phyloP scores from a whole-genome alignment of 2,797 vertebrate species.

The Smutsia gigantea region DNA sequence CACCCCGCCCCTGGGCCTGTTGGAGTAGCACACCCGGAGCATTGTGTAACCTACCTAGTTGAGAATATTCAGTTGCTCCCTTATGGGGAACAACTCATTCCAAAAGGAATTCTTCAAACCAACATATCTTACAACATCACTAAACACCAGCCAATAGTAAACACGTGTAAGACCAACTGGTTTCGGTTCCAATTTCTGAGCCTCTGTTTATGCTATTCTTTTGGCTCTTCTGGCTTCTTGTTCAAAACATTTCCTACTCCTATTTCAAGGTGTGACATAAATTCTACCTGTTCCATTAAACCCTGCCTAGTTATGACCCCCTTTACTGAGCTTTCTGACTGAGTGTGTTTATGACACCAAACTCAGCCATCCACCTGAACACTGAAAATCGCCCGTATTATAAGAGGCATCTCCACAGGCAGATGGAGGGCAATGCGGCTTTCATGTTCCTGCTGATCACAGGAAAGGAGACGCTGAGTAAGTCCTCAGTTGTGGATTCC shows the following conservation, averaged over 20 bases:
- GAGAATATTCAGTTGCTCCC: neutral
- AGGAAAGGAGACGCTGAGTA: neutral
- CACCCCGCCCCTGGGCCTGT: neutral
- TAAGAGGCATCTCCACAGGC: neutral
- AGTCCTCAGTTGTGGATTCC: neutral
- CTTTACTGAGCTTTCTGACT: neutral
- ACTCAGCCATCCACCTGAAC: neutral
- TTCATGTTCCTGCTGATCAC: accelerated
- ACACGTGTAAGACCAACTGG: accelerated
- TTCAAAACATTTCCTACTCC: neutral
- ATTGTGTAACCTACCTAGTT: no score
- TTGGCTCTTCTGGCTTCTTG: neutral
- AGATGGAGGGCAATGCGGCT: neutral
- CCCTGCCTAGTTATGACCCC: neutral
- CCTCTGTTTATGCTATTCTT: neutral
- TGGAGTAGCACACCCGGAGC: accelerated
- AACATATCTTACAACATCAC: neutral
- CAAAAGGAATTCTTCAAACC: neutral
- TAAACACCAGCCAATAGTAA: accelerated
- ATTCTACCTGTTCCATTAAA: neutral
- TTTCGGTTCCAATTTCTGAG: neutral
- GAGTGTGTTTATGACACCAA: accelerated
- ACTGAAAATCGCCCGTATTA: neutral
- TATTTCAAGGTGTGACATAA: neutral
- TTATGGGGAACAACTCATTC: neutral